Base-by-base conservation (phyloP, 1,140 invertebrate genomes). In the Lepidotrigona ventralis region DNA sequence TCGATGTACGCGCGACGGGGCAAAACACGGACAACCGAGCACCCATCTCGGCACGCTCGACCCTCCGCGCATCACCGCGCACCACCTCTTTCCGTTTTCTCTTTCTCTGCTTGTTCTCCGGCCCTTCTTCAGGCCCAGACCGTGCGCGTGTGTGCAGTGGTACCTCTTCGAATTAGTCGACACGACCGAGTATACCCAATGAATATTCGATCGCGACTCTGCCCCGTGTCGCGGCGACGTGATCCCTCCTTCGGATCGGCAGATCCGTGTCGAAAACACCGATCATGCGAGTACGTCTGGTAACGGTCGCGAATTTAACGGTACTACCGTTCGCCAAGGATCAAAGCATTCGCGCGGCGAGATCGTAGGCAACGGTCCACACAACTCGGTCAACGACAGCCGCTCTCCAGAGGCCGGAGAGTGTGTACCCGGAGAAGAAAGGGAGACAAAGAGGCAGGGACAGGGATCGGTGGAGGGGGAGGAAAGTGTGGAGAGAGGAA, bases 1-100 rank as follows among this genome's bases (percentile, higher is more conserved):
- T 90, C 85, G 91, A 90, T 91, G 90, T 92, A 90, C 88, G 88
- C 77, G 77, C 88, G 84, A 90, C 86, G 73, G 82, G 83, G 85
- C 85, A 91, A 91, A 92, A 91, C 89, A 91, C 80, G 76, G 83
- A 51, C 66, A 58, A 66, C 70, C 72, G 86, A 74, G 75, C 85
- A 85, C 82, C 86, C 85, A 86, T 83, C 85, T 85, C 81, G 88
- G 89, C 87, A 89, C 84, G 89, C 89, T 91, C 78, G 82, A 84
- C 76, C 79, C 84, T 71, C 51, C 5, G 70, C 68, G n/a, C 68
- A 11, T 39, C 63, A 17, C 60, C 14, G 54, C 69, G 9, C 33
- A 54, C n/a, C 46, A 19, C 54, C 70, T 53, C 53, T 54, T 46
- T 66, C 17, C 53, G 12, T 53, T 66, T 63, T 51, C 46, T 53